Evolutionary conservation across 2,888 invertebrate species (phyloP).

Genomic region (Spodoptera picta): DNA sequence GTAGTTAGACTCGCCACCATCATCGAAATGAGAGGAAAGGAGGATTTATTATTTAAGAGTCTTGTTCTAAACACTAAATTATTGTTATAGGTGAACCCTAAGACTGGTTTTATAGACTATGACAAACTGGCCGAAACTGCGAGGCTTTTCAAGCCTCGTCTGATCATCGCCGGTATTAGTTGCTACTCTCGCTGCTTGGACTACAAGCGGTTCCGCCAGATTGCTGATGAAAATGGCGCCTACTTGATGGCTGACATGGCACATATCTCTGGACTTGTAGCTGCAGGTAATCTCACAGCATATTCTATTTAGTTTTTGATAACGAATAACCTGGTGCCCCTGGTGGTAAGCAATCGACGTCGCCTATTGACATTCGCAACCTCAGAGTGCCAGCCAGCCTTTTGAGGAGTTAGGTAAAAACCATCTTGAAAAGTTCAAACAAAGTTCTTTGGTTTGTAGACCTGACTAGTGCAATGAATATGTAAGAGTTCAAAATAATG

Average conservation of each 20-base stretch:
- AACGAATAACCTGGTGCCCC: no score
- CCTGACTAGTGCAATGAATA: no score
- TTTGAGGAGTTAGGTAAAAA: no score
- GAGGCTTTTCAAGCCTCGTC: conserved; percentile 95
- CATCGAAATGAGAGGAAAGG: no score
- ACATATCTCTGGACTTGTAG: conserved; percentile 97
- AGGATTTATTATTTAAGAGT: background rate
- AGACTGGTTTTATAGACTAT: conserved; percentile 97
- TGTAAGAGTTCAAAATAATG: no score
- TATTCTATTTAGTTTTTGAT: no score
- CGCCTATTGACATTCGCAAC: no score
- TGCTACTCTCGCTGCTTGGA: conserved; percentile 98
- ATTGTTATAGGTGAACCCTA: conserved; percentile 89
- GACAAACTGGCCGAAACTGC: conserved; percentile 95
- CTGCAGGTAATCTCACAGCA: conserved; percentile 89
- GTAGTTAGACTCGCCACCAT: no score
- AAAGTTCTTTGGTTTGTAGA: no score
- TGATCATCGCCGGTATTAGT: conserved; percentile 98
- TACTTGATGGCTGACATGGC: conserved; percentile 98
- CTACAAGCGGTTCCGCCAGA: conserved; percentile 95
- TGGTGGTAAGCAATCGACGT: no score
- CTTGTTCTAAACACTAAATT: background rate
- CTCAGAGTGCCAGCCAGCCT: no score
- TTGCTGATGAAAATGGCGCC: conserved; percentile 95
- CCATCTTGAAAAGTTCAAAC: no score